Percentiles rank a stretch among this genome's conserved stretches.
Evolutionary conservation across 1,140 invertebrate genomes (phyloP).

Genomic region (Mizuhopecten yessoensis): DNA sequence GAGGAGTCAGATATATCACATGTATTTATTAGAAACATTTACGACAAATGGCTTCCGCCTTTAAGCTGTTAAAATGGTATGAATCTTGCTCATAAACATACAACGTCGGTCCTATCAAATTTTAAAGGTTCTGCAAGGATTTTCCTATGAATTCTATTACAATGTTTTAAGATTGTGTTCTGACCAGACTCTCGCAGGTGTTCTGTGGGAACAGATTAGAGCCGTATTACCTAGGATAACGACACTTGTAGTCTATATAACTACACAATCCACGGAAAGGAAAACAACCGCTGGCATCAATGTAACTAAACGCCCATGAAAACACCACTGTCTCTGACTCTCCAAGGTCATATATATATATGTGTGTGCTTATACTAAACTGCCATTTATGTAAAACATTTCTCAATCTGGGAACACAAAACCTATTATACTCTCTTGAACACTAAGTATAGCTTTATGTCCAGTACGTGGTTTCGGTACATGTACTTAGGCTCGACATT

Average conservation of each 20-base stretch:
- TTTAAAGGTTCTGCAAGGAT: too few species aligned
- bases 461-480: not conserved
- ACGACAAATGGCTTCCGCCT: slow-evolving; percentile 4
- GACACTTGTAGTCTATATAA: too few species aligned
- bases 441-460: not conserved
- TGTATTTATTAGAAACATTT: slow-evolving; percentile 19
- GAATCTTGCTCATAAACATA: not conserved
- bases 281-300: not conserved
- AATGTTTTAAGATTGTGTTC: not conserved
- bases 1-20: not conserved
- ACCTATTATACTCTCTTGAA: not conserved
- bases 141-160: too few species aligned
- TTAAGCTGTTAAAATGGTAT: not conserved
- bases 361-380: too few species aligned
- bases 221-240: not conserved
- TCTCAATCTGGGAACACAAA: not conserved
- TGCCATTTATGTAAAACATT: not conserved
- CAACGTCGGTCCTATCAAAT: not conserved
- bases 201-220: not conserved
- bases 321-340: not conserved
- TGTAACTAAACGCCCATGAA: slow-evolving; percentile 13
- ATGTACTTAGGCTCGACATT: slow-evolving; percentile 15
- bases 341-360: too few species aligned
- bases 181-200: not conserved
- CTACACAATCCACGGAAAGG: not conserved